Percentiles rank a stretch among this genome's conserved stretches.
These are phyloP conservation scores for Caloenas nicobarica DNA, from an alignment of 2,113 vertebrate species.

Conservation along the genomic window DNA sequence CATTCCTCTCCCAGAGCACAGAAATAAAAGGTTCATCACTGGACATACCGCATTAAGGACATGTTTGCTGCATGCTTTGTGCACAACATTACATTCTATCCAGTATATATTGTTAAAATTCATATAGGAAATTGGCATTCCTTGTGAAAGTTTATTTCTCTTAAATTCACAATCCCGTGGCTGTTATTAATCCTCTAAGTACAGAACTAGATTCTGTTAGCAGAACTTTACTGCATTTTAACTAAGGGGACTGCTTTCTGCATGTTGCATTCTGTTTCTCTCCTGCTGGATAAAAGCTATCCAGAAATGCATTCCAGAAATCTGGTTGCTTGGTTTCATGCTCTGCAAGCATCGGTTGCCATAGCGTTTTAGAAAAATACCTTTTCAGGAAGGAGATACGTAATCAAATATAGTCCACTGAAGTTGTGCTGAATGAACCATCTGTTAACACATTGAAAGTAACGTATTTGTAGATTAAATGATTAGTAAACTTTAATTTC, in stretches of 20 bases:
- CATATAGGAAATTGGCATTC: neutral
- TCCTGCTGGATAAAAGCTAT: neutral
- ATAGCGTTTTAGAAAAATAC: slow-evolving; percentile 44
- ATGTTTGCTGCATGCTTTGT: neutral
- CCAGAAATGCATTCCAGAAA: slow-evolving; percentile 34
- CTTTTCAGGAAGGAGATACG: slow-evolving; percentile 16
- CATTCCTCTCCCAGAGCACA: neutral
- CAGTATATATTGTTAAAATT: neutral
- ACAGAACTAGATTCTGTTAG: neutral
- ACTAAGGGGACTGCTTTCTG: neutral
- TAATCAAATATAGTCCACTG: neutral
- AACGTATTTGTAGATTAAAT: neutral
- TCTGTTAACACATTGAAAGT: slow-evolving; percentile 25
- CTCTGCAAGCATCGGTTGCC: neutral
- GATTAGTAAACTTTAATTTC: neutral
- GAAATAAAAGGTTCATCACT: neutral
- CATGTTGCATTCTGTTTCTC: neutral
- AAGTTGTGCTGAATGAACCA: neutral
- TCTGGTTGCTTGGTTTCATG: slow-evolving; percentile 41
- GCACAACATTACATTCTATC: neutral
- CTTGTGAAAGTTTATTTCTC: neutral
- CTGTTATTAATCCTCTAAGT: neutral
- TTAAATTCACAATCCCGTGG: neutral
- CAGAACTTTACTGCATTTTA: neutral
- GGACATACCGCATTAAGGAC: neutral